Conservation (phyloP, 2,797 vertebrate genomes). For the Ctenochaetus hawaiiensis region DNA sequence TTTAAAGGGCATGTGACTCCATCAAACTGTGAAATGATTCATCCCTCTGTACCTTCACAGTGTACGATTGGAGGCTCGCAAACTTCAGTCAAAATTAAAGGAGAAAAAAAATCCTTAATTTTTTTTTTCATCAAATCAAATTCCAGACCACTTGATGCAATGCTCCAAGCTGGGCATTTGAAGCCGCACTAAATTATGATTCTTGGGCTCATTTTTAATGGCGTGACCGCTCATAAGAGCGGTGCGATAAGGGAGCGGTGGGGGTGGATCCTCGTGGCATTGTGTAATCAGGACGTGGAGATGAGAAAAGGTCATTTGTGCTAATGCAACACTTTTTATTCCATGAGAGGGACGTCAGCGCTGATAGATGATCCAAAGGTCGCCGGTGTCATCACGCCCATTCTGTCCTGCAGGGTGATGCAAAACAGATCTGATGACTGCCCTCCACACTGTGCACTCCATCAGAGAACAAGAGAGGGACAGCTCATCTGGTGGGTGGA, state of each 20-base stretch:
- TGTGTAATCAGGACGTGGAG: constrained; percentile 66
- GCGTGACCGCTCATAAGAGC: constrained; percentile 41
- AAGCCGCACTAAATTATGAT: constrained; percentile 45
- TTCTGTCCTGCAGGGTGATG: constrained; percentile 67
- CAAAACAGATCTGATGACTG: constrained; percentile 70
- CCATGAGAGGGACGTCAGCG: constrained; percentile 56
- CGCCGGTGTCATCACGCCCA: constrained; percentile 65
- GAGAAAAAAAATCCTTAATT: neutral
- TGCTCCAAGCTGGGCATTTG: constrained; percentile 15
- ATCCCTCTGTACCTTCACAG: neutral
- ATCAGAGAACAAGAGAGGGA: constrained; percentile 41
- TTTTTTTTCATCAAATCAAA: constrained; percentile 14
- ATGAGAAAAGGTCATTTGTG: constrained; percentile 79
- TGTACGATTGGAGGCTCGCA: neutral
- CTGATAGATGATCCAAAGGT: constrained; percentile 78
- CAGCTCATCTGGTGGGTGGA: constrained; percentile 60
- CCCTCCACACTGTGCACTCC: constrained; percentile 45
- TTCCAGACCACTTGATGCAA: constrained; percentile 29
- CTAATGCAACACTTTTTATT: constrained; percentile 75
- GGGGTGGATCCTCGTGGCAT: constrained; percentile 59
- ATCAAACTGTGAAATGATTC: constrained; percentile 24
- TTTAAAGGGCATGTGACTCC: constrained; percentile 39
- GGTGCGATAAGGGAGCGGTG: constrained; percentile 43
- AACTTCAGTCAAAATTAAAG: neutral
- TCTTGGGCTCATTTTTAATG: constrained; percentile 47